These are phyloP conservation scores for Colletes collaris DNA, from an alignment of 2,888 invertebrate genomes.

Conservation along the genomic window DNA sequence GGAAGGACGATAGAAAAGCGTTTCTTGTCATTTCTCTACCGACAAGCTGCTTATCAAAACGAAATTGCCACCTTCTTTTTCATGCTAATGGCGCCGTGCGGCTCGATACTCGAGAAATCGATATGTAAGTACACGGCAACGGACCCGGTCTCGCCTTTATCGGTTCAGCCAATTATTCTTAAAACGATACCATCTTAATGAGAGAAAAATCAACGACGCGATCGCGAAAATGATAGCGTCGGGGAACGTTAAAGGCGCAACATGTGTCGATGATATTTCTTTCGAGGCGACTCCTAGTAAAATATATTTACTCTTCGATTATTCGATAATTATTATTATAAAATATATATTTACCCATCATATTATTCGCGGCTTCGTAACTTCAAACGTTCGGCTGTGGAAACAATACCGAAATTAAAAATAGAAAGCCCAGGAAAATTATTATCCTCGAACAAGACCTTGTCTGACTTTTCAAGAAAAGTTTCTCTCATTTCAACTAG, in stretches of 20 bases:
- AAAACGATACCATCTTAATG: conserved; percentile 27
- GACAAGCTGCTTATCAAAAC: conserved; percentile 51
- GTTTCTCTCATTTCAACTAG: too few relatives aligned
- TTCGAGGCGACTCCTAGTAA: not conserved
- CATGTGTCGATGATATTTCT: not conserved
- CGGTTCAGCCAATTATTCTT: conserved; percentile 39
- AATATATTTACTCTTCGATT: too few relatives aligned
- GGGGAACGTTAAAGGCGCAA: conserved; percentile 2
- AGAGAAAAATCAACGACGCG: conserved; percentile 22
- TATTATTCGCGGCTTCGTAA: too few relatives aligned
- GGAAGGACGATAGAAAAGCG: conserved; percentile 30
- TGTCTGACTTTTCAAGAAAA: too few relatives aligned
- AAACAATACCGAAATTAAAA: too few relatives aligned
- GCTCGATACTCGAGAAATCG: conserved; percentile 62
- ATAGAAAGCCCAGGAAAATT: too few relatives aligned
- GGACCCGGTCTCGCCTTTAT: conserved; percentile 36
- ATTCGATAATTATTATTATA: too few relatives aligned
- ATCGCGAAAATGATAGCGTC: conserved; percentile 27
- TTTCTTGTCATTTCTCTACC: conserved; percentile 8
- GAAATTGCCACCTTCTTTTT: conserved; percentile 74
- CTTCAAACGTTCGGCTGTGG: too few relatives aligned
- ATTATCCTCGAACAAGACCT: too few relatives aligned
- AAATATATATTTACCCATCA: too few relatives aligned
- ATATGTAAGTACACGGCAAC: conserved; percentile 42
- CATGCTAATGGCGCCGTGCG: conserved; percentile 65